Evolutionary conservation across 2,113 vertebrate species (phyloP), one percentile per base, ranked within the genome.

Genomic region (Heliornis fulica): DNA sequence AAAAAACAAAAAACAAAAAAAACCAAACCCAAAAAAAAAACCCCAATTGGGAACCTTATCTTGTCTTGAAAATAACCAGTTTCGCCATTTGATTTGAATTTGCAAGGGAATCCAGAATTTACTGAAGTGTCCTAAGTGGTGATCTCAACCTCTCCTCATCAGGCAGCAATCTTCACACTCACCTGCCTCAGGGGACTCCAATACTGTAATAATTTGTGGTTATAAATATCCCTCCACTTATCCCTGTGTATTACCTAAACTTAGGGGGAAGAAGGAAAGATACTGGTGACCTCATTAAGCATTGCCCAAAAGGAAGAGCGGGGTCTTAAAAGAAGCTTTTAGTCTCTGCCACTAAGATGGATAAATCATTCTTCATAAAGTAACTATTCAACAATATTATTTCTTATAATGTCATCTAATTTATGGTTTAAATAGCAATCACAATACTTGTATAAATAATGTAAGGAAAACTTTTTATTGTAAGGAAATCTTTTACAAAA

Each of bases 101-200:
- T 74, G 19, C 26, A 38, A 63, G 7, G 11, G 23, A 80, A 63
- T 74, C 22, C 22, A 81, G 50, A 83, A 83, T 31, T 79, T 63
- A 51, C 40, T 29, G 29, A 70, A 45, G 15, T 72, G 23, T 83
- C 14, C 43, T 72, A 77, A n/a, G 36, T 54, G 16, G 15, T 54
- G 22, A n/a, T 53, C 50, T 86, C 41, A 65, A 9, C 14, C 7
- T 26, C 16, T 23, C 3, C 77, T 15, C 19, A 15, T 60, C 21
- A 50, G 31, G 12, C 17, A 85, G 22, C 23, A 48, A 23, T 75
- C n/a, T 26, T 78, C 29, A 82, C 11, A 34, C 6, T 57, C 32
- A 41, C 5, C 16, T 10, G 0, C n/a, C 16, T n/a, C 11, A 3
- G 15, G 6, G 14, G 7, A 76, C 13, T 31, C 15, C 54, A 14